Evolutionary conservation across 2,113 vertebrate genomes (phyloP), one percentile per base, ranked within the genome.

Genomic region (Pomatorhinus ruficollis): DNA sequence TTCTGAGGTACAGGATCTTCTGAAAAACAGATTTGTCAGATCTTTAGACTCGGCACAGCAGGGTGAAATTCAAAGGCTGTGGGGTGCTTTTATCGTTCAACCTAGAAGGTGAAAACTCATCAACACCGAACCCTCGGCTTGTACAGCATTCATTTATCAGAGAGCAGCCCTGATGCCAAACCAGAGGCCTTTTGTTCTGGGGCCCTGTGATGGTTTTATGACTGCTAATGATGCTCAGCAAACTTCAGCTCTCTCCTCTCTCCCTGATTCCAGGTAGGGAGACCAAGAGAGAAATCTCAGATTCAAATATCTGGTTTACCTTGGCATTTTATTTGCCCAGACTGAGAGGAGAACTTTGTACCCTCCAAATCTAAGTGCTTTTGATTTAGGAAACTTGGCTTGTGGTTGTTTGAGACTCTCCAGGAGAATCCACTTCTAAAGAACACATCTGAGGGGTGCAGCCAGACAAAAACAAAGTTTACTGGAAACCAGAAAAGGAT

Each of bases 91-190:
- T 80, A 20, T 80, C 5, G 0, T 53, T 66, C 77, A 61, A 15
- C 47, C 54, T 84, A 13, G 57, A 84, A 91, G 60, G 87, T 87
- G 69, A 89, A 82, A 93, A 84, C 89, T 90, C 81, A 90, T 65
- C 75, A 72, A 10, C 64, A 21, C 24, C 1, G 0, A 70, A 18
- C 11, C 49, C 64, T 89, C 2, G 0, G 35, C 84, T 44, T n/a
- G 30, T 68, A 1, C 35, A 71, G 42, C 37, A 6, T 76, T 75
- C 31, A 23, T 81, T 89, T 72, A 50, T 52, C 77, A 61, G 80
- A 80, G 54, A 54, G 39, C 70, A 81, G 53, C 33, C 4, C 25
- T 2, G 24, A 33, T 78, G 53, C 56, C 81, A 75, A 61, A 37
- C 0, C 4, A 47, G 40, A 9, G 54, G 8, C 76, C 85, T 89